phyloP scores from a whole-genome alignment of 2,113 vertebrate species.

The Xiphophorus maculatus region DNA sequence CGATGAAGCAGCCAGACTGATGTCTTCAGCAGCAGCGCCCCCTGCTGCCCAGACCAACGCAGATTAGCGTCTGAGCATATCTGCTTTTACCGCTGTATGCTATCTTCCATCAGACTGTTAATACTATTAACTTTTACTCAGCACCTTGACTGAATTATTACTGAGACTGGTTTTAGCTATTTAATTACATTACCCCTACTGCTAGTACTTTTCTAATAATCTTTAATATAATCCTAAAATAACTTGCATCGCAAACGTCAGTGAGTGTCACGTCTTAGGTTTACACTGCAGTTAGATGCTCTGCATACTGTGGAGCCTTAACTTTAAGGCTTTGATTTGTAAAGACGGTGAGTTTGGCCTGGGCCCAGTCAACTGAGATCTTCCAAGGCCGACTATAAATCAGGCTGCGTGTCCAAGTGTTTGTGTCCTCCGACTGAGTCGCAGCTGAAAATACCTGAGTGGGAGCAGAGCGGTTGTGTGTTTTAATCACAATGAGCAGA shows the following conservation, averaged over 20 bases:
- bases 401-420: conserved; percentile 26
- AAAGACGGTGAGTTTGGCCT: conserved; percentile 9
- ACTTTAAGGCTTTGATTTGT: conserved; percentile 28
- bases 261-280: conserved; percentile 42
- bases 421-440: conserved; percentile 29
- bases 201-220: conserved; percentile 51
- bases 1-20: conserved; percentile 61
- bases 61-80: conserved; percentile 62
- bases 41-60: conserved; percentile 75
- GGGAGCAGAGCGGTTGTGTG: not conserved
- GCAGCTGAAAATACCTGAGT: conserved; percentile 37
- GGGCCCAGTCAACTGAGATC: conserved; percentile 43
- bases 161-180: conserved; percentile 47
- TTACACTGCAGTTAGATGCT: conserved; percentile 59
- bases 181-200: conserved; percentile 43
- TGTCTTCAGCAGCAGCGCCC: conserved; percentile 61
- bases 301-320: conserved; percentile 49
- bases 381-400: conserved; percentile 51
- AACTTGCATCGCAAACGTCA: conserved; percentile 34
- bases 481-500: not conserved
- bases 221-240: conserved; percentile 57
- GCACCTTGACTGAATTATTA: conserved; percentile 63
- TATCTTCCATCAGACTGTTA: conserved; percentile 50
- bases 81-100: conserved; percentile 30
- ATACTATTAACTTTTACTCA: conserved; percentile 54